Evolutionary conservation across 2,797 vertebrate genomes (phyloP), one percentile per base, ranked within the genome.

Genomic region (Sorex maritimensis): DNA sequence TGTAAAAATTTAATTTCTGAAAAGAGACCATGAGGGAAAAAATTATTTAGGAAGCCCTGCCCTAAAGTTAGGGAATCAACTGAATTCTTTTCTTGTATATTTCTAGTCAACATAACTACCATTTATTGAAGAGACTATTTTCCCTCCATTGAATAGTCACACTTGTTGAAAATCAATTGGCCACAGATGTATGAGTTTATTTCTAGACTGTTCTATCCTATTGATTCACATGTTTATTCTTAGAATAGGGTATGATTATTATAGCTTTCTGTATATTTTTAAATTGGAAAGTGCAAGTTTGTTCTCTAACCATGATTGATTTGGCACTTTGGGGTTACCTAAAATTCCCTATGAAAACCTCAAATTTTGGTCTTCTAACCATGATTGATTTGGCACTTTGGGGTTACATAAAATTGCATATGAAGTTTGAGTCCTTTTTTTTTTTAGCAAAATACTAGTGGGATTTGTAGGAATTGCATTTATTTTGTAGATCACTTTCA

Each of bases 381-480:
- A n/a, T 13, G 6, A 67, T 73, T 63, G 3, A 55, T 88, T 85
- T 81, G 34, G 58, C 11, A 55, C 1, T 58, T 79, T 30, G 24
- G 26, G 2, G 24, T 82, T 79, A 81, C 15, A 65, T 58, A 65
- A 11, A 69, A 44, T 74, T 75, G 2, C 26, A 5, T 46, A 28
- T 24, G 34, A 81, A 44, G 73, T 86, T 83, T 88, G 21, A n/a
- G 38, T 67, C 4, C 52, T 34, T 24, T 30, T 8, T 65, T 24
- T 83, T 34, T 83, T 23, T 61, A 5, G 1, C 46, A 44, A 49
- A 86, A 63, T 28, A 41, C 58, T 55, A n/a, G 13, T 67, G 61
- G 0, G 11, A 61, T 92, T 88, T 92, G 80, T 63, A 80, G 52
- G 10, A 41, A 75, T 90, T 89, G 23, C 13, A n/a, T 11, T 88